Evolutionary conservation across 2,797 vertebrate species (phyloP).

Genomic region (Garrulus glandarius): DNA sequence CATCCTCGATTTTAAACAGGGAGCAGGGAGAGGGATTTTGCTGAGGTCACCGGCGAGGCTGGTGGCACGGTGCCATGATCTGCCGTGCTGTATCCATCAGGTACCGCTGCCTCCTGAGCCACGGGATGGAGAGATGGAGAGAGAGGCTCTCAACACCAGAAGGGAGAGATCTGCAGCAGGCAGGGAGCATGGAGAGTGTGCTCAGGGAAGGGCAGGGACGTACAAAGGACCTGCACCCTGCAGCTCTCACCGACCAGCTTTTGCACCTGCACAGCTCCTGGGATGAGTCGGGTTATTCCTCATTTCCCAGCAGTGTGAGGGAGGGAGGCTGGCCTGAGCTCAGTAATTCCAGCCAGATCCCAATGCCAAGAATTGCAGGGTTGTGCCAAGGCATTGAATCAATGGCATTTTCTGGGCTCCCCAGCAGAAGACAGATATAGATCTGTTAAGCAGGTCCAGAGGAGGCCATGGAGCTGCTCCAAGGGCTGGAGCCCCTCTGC

Average conservation of each 20-base stretch:
- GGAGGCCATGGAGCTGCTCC: accelerated
- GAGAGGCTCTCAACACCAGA: not conserved
- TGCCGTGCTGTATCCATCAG: accelerated
- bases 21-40: not conserved
- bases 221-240: not conserved
- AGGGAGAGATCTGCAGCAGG: not conserved
- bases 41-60: not conserved
- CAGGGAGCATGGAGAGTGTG: not conserved
- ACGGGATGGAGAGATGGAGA: not conserved
- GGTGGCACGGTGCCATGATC: not conserved
- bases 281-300: not conserved
- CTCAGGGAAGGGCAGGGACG: not conserved
- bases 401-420: not conserved
- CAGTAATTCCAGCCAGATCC: not conserved
- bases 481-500: not conserved
- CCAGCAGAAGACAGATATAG: not conserved
- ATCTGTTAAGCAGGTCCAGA: not conserved
- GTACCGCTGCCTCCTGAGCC: not conserved
- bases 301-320: accelerated
- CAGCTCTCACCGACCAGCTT: not conserved
- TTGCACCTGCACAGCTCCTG: not conserved
- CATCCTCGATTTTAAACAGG: not conserved
- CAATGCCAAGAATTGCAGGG: not conserved
- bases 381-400: not conserved
- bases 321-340: not conserved